Evolutionary conservation across 2,113 vertebrate species (phyloP).

Genomic region (Meleagris gallopavo): DNA sequence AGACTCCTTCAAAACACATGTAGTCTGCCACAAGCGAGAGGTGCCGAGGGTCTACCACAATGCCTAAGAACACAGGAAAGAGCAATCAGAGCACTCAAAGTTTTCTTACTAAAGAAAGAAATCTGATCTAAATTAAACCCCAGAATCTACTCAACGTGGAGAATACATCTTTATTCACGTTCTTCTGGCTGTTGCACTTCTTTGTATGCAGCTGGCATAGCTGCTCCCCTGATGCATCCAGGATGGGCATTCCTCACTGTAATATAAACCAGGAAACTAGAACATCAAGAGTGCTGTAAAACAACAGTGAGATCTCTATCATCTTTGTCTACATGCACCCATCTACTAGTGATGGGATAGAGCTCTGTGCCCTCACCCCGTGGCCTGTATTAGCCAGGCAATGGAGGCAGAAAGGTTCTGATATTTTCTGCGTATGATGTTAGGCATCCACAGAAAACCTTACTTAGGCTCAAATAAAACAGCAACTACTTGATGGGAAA

Average conservation of each 20-base stretch:
- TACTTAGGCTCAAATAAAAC: not conserved
- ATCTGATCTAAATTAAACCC: not conserved
- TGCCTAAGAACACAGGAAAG: conserved; percentile 79
- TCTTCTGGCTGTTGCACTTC: not conserved
- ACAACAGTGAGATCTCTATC: not conserved
- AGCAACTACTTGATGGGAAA: not conserved
- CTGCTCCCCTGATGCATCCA: not conserved
- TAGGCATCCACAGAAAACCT: not conserved
- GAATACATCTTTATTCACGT: not conserved
- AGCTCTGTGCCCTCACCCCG: not conserved
- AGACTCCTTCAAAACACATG: conserved; percentile 96
- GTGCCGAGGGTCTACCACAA: conserved; percentile 93
- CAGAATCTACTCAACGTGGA: not conserved
- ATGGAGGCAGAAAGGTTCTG: not conserved
- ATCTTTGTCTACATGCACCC: not conserved
- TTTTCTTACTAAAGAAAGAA: not conserved
- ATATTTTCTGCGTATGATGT: not conserved
- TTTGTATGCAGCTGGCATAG: not conserved
- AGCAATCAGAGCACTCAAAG: not conserved
- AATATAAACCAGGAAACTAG: not conserved
- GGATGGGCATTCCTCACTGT: not conserved
- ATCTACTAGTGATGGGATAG: not conserved
- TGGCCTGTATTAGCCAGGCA: not conserved
- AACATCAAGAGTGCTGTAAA: not conserved
- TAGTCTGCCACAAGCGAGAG: conserved; percentile 97